phyloP scores from a whole-genome alignment of 2,797 vertebrate genomes.

The Oryzias dopingdopingensis region DNA sequence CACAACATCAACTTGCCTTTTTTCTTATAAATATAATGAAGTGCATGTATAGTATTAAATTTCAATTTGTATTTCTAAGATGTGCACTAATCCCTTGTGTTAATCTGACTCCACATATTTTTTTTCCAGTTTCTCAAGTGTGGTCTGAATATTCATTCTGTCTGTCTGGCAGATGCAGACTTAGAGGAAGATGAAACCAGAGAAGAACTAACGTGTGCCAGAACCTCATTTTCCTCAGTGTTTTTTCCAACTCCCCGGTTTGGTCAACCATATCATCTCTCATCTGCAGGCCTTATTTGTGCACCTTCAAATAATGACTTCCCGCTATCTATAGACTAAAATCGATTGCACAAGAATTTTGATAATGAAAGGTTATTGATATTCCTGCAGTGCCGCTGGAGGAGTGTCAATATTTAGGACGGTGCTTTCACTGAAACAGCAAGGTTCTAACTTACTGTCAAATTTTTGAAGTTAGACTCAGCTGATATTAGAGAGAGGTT shows the following conservation, averaged over 20 bases:
- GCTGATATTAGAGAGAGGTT: slow-evolving; percentile 58
- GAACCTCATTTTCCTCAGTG: slow-evolving; percentile 57
- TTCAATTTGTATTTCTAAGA: slow-evolving; percentile 5
- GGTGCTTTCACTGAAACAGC: slow-evolving; percentile 62
- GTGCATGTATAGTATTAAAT: no score
- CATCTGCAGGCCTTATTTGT: slow-evolving; percentile 55
- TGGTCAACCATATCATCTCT: slow-evolving; percentile 43
- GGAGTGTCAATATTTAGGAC: slow-evolving; percentile 49
- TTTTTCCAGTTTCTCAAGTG: slow-evolving; percentile 53
- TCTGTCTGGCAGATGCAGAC: slow-evolving; percentile 49
- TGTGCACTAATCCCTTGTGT: slow-evolving; percentile 54
- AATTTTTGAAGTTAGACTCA: slow-evolving; percentile 40
- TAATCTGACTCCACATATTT: slow-evolving; percentile 61
- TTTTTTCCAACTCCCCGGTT: slow-evolving; percentile 60
- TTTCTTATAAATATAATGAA: not conserved
- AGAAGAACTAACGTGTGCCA: slow-evolving; percentile 51
- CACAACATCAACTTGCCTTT: not conserved
- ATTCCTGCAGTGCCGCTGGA: slow-evolving; percentile 35
- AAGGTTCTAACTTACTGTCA: slow-evolving; percentile 57
- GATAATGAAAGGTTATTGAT: slow-evolving; percentile 66
- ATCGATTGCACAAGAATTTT: slow-evolving; percentile 70
- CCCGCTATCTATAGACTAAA: slow-evolving; percentile 68
- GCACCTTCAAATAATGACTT: slow-evolving; percentile 59
- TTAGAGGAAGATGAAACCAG: slow-evolving; percentile 51
- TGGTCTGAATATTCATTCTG: slow-evolving; percentile 59